Conservation (phyloP, 23 tunicate species). For the Trididemnum nubilum region DNA sequence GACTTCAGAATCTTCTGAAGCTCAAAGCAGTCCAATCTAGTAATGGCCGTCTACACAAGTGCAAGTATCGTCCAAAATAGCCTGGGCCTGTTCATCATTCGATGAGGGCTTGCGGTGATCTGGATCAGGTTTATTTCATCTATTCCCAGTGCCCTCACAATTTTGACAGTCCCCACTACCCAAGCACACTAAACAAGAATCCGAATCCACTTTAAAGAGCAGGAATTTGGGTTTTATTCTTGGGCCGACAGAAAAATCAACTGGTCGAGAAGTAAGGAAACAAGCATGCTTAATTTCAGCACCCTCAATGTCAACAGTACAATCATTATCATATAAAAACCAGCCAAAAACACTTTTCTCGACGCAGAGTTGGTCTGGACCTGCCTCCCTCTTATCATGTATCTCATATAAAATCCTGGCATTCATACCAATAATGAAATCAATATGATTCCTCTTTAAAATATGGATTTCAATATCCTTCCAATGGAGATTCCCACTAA, state of each 20-base stretch:
- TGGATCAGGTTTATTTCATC: too few species aligned
- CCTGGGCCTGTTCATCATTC: neutral
- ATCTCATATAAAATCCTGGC: slow-evolving; percentile 22
- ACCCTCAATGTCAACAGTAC: neutral
- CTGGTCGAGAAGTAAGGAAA: too few species aligned
- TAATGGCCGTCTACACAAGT: neutral
- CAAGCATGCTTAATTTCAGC: neutral
- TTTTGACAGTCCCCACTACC: neutral
- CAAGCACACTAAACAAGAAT: too few species aligned
- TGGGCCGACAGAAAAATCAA: too few species aligned
- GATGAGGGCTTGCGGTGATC: too few species aligned
- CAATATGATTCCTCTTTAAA: neutral
- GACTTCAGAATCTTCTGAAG: neutral
- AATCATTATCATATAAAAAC: neutral
- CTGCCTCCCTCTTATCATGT: slow-evolving; percentile 6
- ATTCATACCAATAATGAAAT: slow-evolving; percentile 17
- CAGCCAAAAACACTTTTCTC: neutral
- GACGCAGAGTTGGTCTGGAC: neutral
- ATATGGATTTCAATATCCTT: neutral
- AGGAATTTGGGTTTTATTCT: too few species aligned
- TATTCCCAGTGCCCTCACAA: too few species aligned
- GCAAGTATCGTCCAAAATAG: neutral
- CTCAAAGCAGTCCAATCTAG: neutral
- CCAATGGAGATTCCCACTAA: neutral
- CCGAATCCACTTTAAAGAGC: too few species aligned